Conservation (phyloP, 2,113 vertebrate species). For the Trachemys scripta region DNA sequence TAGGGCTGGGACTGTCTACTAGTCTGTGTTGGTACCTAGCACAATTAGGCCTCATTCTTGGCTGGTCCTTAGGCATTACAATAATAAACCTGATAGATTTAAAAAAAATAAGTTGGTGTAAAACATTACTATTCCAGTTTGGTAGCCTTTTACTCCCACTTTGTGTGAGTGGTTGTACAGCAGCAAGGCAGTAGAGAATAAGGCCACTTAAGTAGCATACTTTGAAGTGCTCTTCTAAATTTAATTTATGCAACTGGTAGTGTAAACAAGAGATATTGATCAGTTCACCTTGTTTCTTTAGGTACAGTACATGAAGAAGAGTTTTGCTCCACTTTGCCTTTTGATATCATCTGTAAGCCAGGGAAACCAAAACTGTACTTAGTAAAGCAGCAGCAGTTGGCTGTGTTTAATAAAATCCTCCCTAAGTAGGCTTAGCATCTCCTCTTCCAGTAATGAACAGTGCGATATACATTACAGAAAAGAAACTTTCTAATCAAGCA, state of each 20-base stretch:
- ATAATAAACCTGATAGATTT: neutral
- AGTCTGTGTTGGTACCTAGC: too few species aligned
- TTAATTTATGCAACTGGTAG: neutral
- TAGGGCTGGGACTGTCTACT: neutral
- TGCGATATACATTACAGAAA: neutral
- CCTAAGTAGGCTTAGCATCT: neutral
- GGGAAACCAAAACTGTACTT: neutral
- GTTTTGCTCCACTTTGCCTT: neutral
- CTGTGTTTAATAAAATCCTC: neutral
- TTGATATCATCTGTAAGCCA: neutral
- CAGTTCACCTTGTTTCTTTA: neutral
- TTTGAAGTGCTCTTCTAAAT: neutral
- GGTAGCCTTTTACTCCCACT: neutral
- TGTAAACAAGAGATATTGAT: neutral
- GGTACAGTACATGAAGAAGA: neutral
- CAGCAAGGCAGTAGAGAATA: neutral
- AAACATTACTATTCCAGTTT: neutral
- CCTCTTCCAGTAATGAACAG: neutral
- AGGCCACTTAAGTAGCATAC: neutral
- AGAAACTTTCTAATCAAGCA: neutral
- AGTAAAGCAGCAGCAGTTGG: neutral
- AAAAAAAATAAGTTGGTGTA: neutral
- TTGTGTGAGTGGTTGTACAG: neutral
- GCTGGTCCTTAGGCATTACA: neutral
- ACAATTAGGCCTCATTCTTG: neutral